Base-by-base conservation (phyloP, 2,888 invertebrate genomes). In the Neria commutata region DNA sequence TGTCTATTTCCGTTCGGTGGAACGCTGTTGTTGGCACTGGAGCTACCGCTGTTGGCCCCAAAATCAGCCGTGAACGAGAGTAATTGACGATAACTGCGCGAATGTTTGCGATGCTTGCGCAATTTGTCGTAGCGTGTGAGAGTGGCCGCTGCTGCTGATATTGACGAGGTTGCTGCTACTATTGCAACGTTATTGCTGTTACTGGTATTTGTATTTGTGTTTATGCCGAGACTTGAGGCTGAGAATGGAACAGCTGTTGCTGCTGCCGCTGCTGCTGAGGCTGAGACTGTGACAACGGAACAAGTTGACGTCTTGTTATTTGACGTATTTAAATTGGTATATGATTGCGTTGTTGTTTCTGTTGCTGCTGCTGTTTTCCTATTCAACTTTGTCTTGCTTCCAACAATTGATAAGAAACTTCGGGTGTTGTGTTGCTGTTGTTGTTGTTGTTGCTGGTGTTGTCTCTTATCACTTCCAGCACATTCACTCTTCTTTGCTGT, bases 11-110 rank as follows among this genome's bases (percentile, higher is more conserved):
- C n/a, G n/a, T n/a, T n/a, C 50, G 33, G n/a, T 19, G 40, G 19
- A 34, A 33, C 37, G 37, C n/a, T 37, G 29, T 37, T 37, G 11
- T 51, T 25, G 37, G 50, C 45, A 26, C 25, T 53, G 54, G 45
- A 26, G 60, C n/a, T 56, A 56, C 50, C 49, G 63, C n/a, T 40
- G 56, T 49, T 61, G 33, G 54, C 55, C 19, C 23, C 56, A n/a
- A 19, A 29, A 17, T 33, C 62, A 34, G 34, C 40, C 29, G 34
- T 26, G 19, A 19, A 19, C 6, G 21, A 4, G 6, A 67, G 37
- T 29, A 68, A 65, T 23, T 70, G 75, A 17, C 72, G 72, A 69
- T 72, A 72, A 45, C 67, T 74, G n/a, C 76, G 69, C 56, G 70
- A 56, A 60, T 67, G 71, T 51, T 72, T 74, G 17, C 71, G 72